phyloP scores from a whole-genome alignment of 2,113 vertebrate species.

The Falcunculus frontatus region DNA sequence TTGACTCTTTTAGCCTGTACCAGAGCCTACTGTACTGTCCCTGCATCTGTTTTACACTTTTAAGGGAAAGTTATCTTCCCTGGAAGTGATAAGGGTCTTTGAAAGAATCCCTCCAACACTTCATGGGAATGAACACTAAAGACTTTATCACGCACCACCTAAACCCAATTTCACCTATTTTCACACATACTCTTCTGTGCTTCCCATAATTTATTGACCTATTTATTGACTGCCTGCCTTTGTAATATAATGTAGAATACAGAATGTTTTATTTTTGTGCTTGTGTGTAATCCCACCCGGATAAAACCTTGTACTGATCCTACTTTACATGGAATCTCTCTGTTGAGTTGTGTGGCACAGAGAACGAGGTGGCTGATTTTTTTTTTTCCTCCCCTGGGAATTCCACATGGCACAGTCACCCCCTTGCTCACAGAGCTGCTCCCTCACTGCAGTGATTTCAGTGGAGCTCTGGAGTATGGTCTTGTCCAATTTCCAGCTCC shows the following conservation, averaged over 20 bases:
- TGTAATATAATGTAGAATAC: conserved; percentile 83
- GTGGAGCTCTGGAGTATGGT: neutral
- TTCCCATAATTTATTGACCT: conserved; percentile 78
- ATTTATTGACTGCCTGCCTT: conserved; percentile 75
- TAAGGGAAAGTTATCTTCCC: conserved; percentile 57
- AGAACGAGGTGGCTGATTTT: neutral
- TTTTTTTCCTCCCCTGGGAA: neutral
- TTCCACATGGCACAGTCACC: rapidly evolving
- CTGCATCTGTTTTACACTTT: conserved; percentile 26
- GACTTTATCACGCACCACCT: neutral
- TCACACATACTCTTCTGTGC: conserved; percentile 45
- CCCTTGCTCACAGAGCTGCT: neutral
- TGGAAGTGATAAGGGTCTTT: conserved; percentile 46
- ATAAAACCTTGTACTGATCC: conserved; percentile 2
- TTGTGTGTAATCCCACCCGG: conserved; percentile 37
- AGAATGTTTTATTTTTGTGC: conserved; percentile 77
- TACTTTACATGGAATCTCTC: neutral
- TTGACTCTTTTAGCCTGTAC: conserved; percentile 1
- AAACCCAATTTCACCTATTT: neutral
- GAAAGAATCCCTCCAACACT: conserved; percentile 29
- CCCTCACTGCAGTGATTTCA: neutral
- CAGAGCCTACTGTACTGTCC: neutral
- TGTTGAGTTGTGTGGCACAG: neutral
- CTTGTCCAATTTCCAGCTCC: neutral
- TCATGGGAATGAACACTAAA: neutral